These are phyloP conservation scores for Promerops cafer DNA, from an alignment of 2,113 vertebrate genomes.

Conservation along the genomic window DNA sequence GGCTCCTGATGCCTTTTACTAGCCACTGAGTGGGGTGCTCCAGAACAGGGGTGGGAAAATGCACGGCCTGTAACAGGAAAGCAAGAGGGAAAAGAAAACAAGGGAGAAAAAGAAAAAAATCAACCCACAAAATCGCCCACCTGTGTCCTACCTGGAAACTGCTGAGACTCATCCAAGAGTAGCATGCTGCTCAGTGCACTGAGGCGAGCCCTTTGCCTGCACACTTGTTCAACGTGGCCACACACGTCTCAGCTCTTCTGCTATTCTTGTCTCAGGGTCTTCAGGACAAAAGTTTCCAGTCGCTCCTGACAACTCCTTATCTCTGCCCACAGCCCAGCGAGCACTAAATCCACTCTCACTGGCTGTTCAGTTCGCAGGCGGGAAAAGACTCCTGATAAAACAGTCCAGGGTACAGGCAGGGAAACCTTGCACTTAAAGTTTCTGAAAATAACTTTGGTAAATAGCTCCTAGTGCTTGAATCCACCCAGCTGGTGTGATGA, in stretches of 20 bases:
- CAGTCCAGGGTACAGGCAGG: conserved; percentile 14
- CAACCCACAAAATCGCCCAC: background rate
- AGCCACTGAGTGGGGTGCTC: background rate
- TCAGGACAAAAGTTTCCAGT: conserved; percentile 48
- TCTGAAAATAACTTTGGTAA: conserved; percentile 60
- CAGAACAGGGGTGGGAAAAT: background rate
- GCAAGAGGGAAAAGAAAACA: background rate
- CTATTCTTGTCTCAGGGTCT: conserved; percentile 41
- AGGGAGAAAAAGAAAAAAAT: background rate
- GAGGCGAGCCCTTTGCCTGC: background rate
- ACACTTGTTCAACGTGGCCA: background rate
- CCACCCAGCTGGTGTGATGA: background rate
- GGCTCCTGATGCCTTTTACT: background rate
- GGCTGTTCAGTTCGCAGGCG: background rate
- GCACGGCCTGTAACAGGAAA: background rate
- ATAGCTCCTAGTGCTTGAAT: conserved; percentile 9
- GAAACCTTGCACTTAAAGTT: conserved; percentile 34
- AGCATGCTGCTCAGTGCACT: conserved; percentile 27
- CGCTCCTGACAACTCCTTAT: conserved; percentile 9
- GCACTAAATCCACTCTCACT: conserved; percentile 11
- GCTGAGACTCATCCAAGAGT: conserved; percentile 59
- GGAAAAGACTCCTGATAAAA: conserved; percentile 12
- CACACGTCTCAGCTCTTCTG: background rate
- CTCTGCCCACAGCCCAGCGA: background rate
- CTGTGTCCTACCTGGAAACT: conserved; percentile 51